Percentiles rank a stretch among this genome's conserved stretches.
phyloP scores from a whole-genome alignment of 1,140 invertebrate species.

The Panulirus ornatus region DNA sequence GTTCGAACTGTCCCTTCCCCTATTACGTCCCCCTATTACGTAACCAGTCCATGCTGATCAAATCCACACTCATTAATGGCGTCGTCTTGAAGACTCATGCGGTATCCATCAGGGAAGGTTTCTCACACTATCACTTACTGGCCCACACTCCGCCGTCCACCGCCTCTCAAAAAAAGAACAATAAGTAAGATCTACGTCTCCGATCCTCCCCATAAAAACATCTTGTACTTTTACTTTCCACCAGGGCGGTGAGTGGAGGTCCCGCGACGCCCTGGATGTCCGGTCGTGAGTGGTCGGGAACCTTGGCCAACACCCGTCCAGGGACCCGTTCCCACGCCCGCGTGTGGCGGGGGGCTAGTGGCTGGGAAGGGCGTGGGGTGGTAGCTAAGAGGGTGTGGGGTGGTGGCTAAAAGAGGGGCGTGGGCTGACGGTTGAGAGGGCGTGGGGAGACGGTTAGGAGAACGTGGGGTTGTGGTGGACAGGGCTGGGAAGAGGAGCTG shows the following conservation, averaged over 20 bases:
- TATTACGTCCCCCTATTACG: too few species aligned
- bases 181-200: not conserved
- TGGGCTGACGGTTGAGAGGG: not conserved
- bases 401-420: not conserved
- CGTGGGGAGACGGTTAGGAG: not conserved
- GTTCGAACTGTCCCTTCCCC: too few species aligned
- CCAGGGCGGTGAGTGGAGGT: not conserved
- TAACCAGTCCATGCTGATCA: too few species aligned
- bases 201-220: not conserved
- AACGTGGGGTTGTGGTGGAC: too few species aligned
- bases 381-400: not conserved
- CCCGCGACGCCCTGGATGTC: not conserved
- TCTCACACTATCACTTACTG: not conserved
- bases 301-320: not conserved
- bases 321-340: not conserved
- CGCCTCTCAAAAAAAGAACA: not conserved
- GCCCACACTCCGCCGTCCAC: not conserved
- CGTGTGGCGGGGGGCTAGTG: too few species aligned
- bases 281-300: not conserved
- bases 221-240: not conserved
- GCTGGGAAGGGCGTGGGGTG: not conserved
- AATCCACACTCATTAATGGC: too few species aligned
- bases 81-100: too few species aligned
- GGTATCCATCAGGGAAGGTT: not conserved
- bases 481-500: not conserved